Evolutionary conservation across 2,888 invertebrate species (phyloP), one percentile per base, ranked within the genome.

Genomic region (Xanthostigma xanthostigma): DNA sequence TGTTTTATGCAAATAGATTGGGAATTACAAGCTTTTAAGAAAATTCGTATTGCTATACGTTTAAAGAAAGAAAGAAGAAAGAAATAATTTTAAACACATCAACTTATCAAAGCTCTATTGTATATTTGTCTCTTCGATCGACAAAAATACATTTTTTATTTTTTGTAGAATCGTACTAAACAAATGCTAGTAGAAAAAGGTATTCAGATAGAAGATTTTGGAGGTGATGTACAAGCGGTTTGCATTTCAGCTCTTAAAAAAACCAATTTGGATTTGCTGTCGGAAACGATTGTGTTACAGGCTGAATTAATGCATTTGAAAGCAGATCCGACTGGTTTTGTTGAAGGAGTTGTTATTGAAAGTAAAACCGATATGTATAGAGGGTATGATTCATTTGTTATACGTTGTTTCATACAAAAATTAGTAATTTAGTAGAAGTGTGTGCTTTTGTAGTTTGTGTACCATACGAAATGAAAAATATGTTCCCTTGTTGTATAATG

Each of bases 301-400:
- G 86, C 90, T 0, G 94, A 96, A 62, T 59, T 96, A 1, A 78
- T 94, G 79, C 81, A 87, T n/a, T 68, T 96, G 12, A 79, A 76
- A 57, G 87, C 86, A 0, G 93, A 95, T 66, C 82, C 83, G 0
- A 75, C 72, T 1, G 95, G 96, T 0, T 70, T 76, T 2, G 88
- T 89, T 0, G 95, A 97, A 68, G 97, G 89, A 0, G 79, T 86
- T 11, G 82, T 97, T 0, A 76, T 98, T 1, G 98, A 98, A 67
- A 84, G 94, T 1, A 80, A 76, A 53, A 70, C 78, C 1, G 79
- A 88, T 63, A 62, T 72, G 2, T 70, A 75, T 37, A 72, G 81
- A 61, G 89, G 88, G 76, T 78, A 60, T 59, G 57, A 46, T 44
- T 47, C 33, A 33, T 46, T 6, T 27, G 14, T 42, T 42, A 13